Percentiles rank a stretch among this genome's conserved stretches.
phyloP scores from a whole-genome alignment of 2,797 vertebrate genomes.

The Avahi laniger region DNA sequence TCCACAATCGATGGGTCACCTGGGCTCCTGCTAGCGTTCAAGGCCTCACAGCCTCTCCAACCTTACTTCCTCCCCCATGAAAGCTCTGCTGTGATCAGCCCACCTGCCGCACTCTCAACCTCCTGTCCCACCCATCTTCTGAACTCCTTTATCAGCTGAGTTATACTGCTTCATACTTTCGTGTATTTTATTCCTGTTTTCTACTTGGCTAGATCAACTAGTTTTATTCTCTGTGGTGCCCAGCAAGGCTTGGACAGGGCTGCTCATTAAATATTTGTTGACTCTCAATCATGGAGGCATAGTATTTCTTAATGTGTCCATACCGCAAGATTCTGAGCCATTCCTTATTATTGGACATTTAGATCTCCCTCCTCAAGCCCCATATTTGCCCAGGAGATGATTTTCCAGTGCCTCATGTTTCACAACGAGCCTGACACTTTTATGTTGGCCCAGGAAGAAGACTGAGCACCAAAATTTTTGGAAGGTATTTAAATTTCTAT shows the following conservation, averaged over 20 bases:
- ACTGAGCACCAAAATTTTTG: not conserved
- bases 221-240: not conserved
- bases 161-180: not conserved
- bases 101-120: not conserved
- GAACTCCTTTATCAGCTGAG: not conserved
- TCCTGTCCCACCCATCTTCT: not conserved
- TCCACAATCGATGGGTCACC: not conserved
- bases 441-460: not conserved
- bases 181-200: not conserved
- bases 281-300: not conserved
- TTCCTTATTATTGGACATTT: not conserved
- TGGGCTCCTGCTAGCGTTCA: not conserved
- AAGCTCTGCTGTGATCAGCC: not conserved
- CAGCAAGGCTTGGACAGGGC: not conserved
- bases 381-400: not conserved
- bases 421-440: not conserved
- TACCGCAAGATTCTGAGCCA: not conserved
- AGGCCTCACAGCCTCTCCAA: not conserved
- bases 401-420: not conserved
- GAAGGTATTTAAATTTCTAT: not conserved
- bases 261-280: not conserved
- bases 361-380: not conserved
- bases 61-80: not conserved
- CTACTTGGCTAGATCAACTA: not conserved
- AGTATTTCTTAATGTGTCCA: not conserved